A percentile compares a stretch with the other conserved stretches of the same genome.
These are phyloP conservation scores for Tetramorium bicarinatum DNA, from an alignment of 2,888 invertebrate species.

Conservation along the genomic window DNA sequence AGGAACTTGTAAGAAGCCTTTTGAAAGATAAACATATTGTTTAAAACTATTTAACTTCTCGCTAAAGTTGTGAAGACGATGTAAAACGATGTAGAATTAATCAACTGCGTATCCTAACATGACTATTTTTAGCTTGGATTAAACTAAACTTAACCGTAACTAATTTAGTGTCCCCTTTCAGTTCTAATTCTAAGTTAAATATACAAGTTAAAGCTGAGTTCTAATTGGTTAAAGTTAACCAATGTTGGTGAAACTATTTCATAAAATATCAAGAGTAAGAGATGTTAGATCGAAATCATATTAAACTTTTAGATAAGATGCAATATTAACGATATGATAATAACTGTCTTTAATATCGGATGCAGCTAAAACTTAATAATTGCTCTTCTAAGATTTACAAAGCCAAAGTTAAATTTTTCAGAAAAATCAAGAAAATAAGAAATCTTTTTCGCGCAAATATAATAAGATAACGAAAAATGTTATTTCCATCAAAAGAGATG, in stretches of 20 bases:
- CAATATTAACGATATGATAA: background rate
- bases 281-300: background rate
- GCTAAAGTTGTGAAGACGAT: background rate
- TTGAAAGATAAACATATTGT: background rate
- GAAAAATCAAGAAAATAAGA: background rate
- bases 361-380: background rate
- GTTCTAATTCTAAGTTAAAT: conserved; percentile 9
- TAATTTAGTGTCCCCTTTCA: background rate
- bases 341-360: background rate
- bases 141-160: conserved; percentile 13
- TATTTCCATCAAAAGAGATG: background rate
- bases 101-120: background rate
- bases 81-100: background rate
- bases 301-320: conserved; percentile 2
- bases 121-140: background rate
- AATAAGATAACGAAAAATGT: conserved; percentile 9
- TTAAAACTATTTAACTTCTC: background rate
- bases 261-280: conserved; percentile 25
- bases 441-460: background rate
- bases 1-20: background rate
- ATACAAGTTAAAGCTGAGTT: conserved; percentile 11
- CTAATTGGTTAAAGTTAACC: conserved; percentile 18
- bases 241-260: background rate
- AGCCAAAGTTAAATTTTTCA: background rate
- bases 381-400: background rate